phyloP scores from a whole-genome alignment of 2,888 invertebrate genomes.

The Callosobruchus maculatus region DNA sequence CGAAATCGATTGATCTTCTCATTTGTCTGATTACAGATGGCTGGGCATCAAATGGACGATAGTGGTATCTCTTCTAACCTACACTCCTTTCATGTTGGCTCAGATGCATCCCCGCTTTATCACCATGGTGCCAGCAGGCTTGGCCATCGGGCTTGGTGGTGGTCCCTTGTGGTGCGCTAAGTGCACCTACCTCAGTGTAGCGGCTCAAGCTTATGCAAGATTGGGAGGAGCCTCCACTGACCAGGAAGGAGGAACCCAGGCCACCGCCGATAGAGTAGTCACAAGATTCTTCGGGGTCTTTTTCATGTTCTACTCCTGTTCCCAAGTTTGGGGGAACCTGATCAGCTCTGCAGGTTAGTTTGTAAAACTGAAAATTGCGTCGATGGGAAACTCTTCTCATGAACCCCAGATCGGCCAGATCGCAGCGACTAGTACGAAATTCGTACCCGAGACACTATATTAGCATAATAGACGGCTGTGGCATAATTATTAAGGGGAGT shows the following conservation, averaged over 20 bases:
- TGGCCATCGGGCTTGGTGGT: slow-evolving; percentile 82
- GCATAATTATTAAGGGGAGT: no score
- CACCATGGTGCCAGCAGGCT: slow-evolving; percentile 78
- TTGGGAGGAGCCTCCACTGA: slow-evolving; percentile 60
- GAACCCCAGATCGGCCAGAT: no score
- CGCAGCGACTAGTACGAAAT: no score
- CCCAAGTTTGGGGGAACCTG: slow-evolving; percentile 93
- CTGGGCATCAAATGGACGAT: slow-evolving; percentile 90
- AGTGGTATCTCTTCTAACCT: slow-evolving; percentile 79
- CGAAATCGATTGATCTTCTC: not conserved
- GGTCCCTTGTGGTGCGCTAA: slow-evolving; percentile 96
- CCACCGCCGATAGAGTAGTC: slow-evolving; percentile 65
- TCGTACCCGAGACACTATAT: no score
- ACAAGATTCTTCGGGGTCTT: slow-evolving; percentile 92
- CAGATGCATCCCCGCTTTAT: slow-evolving; percentile 86
- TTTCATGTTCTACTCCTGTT: slow-evolving; percentile 94
- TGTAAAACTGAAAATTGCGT: not conserved
- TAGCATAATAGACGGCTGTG: no score
- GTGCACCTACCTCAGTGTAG: slow-evolving; percentile 87
- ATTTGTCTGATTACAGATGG: slow-evolving; percentile 57
- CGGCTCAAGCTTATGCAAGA: slow-evolving; percentile 73
- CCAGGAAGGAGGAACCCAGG: not conserved
- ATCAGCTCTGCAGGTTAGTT: slow-evolving; percentile 74
- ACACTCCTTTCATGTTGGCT: slow-evolving; percentile 86
- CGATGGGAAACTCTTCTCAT: no score